Base-by-base conservation (phyloP, 92 coral and sea anemone genomes). In the Paragorgia papillata region DNA sequence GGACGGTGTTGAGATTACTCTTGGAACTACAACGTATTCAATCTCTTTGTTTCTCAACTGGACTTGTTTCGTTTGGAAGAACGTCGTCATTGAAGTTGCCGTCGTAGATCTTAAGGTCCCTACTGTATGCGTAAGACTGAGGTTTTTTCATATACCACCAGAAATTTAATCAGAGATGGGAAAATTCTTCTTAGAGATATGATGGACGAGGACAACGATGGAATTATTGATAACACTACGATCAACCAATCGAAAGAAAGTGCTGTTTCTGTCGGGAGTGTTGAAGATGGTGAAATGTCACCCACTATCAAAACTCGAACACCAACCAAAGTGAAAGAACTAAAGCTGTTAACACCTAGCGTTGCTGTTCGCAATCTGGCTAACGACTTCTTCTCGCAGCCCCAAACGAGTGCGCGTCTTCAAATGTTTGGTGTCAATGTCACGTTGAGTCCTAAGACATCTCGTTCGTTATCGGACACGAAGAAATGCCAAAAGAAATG, bases 231-330 rank as follows among this genome's bases (percentile, higher is more conserved):
- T 4, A 37, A 37, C 43, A 37, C 4, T 2, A n/a, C n/a, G n/a
- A 15, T 46, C 15, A 2, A 7, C 53, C 9, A 46, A 46, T 46
- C 53, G 12, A 4, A 37, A 37, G 53, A 6, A 7, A 9, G 53
- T 15, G 9, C 7, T 46, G 53, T 6, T 46, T 46, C 2, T 46
- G 15, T 9, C 53, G 15, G 15, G n/a, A 46, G 14, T n/a, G 14
- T 6, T 6, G 53, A 46, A 15, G 64, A 69, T 18, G 43, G 22
- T 8, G 18, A 69, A 24, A 32, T 53, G 63, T 71, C 78, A 20
- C 78, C 78, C 27, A 58, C 54, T n/a, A 71, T 71, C 25, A 71
- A 71, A 53, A 27, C 33, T 29, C 48, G 78, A 35, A 71, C 78
- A 17, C 78, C 78, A 39, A 55, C 62, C 29, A 71, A 71, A 37